phyloP scores from a whole-genome alignment of 2,113 vertebrate species.

The Saimiri boliviensis region DNA sequence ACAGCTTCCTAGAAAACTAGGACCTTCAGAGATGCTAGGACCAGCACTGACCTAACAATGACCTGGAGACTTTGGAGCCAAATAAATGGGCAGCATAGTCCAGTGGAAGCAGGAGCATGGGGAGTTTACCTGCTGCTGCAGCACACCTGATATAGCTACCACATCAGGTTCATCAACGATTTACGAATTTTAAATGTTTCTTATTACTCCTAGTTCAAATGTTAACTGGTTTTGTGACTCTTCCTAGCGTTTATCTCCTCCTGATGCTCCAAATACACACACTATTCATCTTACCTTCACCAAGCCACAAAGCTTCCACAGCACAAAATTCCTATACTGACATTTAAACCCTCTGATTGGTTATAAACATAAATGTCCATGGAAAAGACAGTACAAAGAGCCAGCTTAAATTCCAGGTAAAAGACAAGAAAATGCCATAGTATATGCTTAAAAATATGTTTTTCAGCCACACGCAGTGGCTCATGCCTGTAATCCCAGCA shows the following conservation, averaged over 20 bases:
- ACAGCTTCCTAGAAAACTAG: background rate
- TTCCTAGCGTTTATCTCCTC: background rate
- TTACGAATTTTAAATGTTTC: background rate
- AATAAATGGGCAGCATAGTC: background rate
- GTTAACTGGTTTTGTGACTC: background rate
- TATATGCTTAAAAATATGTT: background rate
- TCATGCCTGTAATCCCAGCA: background rate
- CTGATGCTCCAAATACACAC: background rate
- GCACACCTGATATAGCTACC: background rate
- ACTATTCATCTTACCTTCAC: background rate
- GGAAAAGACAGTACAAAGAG: slow-evolving; percentile 12
- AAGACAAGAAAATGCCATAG: background rate
- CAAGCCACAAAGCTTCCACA: background rate
- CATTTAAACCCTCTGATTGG: background rate
- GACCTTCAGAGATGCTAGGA: background rate
- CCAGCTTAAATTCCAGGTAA: background rate
- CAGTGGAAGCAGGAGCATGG: background rate
- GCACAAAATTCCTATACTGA: background rate
- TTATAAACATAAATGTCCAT: background rate
- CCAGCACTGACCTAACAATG: background rate
- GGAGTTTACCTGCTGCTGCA: background rate
- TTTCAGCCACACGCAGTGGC: background rate
- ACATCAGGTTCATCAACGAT: background rate
- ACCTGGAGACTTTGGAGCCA: background rate
- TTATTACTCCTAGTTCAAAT: background rate